Conservation (phyloP, 1,140 invertebrate genomes). For the Bombus sibiricus region DNA sequence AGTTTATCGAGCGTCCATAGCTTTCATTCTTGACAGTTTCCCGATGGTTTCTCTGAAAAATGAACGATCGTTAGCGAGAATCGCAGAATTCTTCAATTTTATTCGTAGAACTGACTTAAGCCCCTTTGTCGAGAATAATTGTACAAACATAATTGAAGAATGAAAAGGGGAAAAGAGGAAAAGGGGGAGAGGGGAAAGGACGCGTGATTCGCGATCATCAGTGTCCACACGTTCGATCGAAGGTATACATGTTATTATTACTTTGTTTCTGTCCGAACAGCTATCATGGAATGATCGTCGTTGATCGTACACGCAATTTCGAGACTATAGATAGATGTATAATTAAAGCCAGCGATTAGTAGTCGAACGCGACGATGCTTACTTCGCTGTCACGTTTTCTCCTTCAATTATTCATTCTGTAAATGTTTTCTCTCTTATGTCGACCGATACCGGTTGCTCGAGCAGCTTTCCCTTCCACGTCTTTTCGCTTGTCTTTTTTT, state of each 20-base stretch:
- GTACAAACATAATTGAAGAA: background rate
- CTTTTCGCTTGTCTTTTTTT: background rate
- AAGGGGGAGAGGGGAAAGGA: no score
- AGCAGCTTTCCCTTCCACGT: background rate
- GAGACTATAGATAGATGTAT: background rate
- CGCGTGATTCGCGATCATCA: constrained; percentile 14
- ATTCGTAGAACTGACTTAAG: background rate
- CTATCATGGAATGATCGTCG: background rate
- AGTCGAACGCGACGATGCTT: background rate
- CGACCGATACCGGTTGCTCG: background rate
- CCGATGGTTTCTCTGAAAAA: background rate
- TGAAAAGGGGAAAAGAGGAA: background rate
- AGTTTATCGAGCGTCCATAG: background rate
- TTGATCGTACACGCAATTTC: constrained; percentile 8
- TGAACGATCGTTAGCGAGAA: background rate
- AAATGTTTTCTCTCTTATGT: background rate
- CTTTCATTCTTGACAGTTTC: background rate
- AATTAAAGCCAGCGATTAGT: constrained; percentile 15
- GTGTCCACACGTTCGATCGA: background rate
- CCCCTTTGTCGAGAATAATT: background rate
- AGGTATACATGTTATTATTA: background rate
- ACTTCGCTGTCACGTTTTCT: background rate
- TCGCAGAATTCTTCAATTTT: background rate
- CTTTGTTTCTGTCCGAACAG: background rate
- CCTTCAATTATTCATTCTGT: constrained; percentile 18